Evolutionary conservation across 2,113 vertebrate genomes (phyloP).

Genomic region (Scalopus aquaticus): DNA sequence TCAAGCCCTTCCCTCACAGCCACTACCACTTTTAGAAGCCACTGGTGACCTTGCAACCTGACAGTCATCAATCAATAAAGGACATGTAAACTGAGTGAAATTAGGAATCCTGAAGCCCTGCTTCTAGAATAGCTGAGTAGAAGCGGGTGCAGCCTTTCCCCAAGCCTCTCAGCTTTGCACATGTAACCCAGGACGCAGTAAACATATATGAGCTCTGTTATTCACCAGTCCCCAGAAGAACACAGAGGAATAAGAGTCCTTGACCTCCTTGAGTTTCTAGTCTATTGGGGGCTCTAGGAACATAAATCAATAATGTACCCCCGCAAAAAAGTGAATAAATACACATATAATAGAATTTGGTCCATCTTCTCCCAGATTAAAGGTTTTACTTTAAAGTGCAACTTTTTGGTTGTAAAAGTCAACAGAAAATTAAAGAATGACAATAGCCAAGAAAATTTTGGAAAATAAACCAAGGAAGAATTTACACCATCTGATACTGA

Average conservation of each 20-base stretch:
- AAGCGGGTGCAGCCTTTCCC: not conserved
- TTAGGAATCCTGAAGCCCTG: not conserved
- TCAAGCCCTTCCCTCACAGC: not conserved
- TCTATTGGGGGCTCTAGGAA: not conserved
- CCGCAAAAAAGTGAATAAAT: not conserved
- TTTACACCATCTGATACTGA: not conserved
- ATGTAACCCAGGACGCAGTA: accelerated
- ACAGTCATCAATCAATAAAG: not conserved
- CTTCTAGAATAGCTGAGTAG: not conserved
- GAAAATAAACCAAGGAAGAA: not conserved
- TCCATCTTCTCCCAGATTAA: not conserved
- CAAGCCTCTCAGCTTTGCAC: not conserved
- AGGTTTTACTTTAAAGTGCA: not conserved
- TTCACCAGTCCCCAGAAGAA: not conserved
- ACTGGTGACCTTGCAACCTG: not conserved
- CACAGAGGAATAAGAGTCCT: not conserved
- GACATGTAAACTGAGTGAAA: not conserved
- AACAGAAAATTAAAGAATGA: not conserved
- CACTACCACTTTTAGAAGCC: not conserved
- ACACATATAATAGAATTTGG: not conserved
- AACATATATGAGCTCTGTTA: not conserved
- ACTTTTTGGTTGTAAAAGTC: not conserved
- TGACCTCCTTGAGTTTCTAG: not conserved
- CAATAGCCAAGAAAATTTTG: not conserved
- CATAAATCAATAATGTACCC: too few relatives aligned